These are phyloP conservation scores for Calephelis virginiensis DNA, from an alignment of 1,140 invertebrate species.

Conservation along the genomic window DNA sequence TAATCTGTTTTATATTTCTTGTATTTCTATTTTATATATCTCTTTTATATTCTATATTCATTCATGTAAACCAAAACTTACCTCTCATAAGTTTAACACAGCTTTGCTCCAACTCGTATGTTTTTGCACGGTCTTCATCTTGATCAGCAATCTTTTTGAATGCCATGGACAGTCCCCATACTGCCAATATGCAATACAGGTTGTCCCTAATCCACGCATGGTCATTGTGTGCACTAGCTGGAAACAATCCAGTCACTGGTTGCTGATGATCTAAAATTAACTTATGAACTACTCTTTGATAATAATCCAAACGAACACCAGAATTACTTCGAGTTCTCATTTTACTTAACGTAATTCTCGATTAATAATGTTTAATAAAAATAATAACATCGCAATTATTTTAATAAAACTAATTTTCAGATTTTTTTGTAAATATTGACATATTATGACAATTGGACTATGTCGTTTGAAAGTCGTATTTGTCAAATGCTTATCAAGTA, in stretches of 20 bases:
- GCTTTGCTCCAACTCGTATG: conserved; percentile 97
- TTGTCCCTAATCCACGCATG: conserved; percentile 99
- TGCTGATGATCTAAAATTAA: conserved; percentile 96
- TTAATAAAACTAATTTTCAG: conserved; percentile 8
- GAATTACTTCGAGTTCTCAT: conserved; percentile 97
- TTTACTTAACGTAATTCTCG: conserved; percentile 38
- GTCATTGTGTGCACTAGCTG: conserved; percentile 89
- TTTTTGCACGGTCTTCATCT: conserved; percentile 98
- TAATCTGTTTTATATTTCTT: too few species aligned
- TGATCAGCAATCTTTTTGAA: conserved; percentile 99
- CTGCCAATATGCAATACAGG: conserved; percentile 96
- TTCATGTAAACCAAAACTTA: conserved; percentile 21
- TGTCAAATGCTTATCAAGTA: conserved; percentile 24
- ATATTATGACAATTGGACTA: conserved; percentile 29
- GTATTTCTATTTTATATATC: too few species aligned
- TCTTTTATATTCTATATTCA: too few species aligned
- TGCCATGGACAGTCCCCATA: conserved; percentile 98
- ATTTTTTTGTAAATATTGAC: conserved; percentile 13
- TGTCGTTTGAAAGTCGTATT: conserved; percentile 66
- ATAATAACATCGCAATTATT: conserved; percentile 1
- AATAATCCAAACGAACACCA: conserved; percentile 96
- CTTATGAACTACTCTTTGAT: conserved; percentile 93
- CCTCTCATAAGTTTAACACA: conserved; percentile 91
- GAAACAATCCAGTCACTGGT: conserved; percentile 95
- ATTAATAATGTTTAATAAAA: neutral